Evolutionary conservation across 1,140 invertebrate species (phyloP).

Genomic region (Aphaenogaster rudis): DNA sequence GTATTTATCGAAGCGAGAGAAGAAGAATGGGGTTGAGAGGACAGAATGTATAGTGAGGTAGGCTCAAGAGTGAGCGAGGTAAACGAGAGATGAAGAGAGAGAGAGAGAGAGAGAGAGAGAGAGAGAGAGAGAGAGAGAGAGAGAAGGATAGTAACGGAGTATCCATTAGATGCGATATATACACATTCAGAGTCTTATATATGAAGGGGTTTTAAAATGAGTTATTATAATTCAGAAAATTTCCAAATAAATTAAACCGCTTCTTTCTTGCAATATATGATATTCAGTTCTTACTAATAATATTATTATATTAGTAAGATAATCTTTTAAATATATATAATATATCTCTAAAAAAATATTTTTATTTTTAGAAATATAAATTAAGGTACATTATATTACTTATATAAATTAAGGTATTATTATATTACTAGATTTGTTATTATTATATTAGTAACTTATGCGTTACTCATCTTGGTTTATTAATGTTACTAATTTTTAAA

Average conservation of each 20-base stretch:
- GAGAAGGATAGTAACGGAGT: conserved; percentile 20
- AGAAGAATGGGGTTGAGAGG: background rate
- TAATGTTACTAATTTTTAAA: background rate
- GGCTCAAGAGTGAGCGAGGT: background rate
- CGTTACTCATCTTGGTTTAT: background rate
- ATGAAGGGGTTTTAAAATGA: background rate
- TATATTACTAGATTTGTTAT: background rate
- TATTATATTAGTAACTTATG: background rate
- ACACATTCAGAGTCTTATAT: background rate
- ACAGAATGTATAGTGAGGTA: conserved; percentile 14
- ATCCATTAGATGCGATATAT: background rate
- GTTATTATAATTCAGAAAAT: background rate
- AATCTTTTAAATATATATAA: background rate
- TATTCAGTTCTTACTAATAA: background rate
- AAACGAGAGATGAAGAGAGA: conserved; percentile 29
- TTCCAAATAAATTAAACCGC: background rate
- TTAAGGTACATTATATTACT: background rate
- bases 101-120: background rate
- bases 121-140: background rate
- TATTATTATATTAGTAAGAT: background rate
- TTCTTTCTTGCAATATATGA: background rate
- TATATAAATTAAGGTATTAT: background rate
- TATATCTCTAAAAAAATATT: background rate
- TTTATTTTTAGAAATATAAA: background rate
- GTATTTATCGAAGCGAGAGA: conserved; percentile 60